Evolutionary conservation across 2,888 invertebrate genomes (phyloP), one percentile per base, ranked within the genome.

Genomic region (Bursaphelenchus okinawaensis): DNA sequence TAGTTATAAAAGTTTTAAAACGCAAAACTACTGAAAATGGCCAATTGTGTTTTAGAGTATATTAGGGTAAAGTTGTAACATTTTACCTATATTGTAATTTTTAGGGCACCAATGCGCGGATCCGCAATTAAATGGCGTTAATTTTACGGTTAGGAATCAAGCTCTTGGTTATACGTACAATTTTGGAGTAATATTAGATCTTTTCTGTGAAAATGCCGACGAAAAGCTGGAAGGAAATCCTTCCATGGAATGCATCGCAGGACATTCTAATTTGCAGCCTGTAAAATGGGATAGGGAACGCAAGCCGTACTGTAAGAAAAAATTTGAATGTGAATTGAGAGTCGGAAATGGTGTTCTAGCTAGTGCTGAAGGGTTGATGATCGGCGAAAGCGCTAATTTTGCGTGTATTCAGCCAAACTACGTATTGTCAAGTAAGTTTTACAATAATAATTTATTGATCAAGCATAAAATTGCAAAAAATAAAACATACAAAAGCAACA

Each of bases 341-440:
- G 12, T 52, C 9, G 52, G 40, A 19, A n/a, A 19, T 1, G 55
- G 54, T 16, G 55, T 62, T 2, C 16, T 52, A 23, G 19, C 62
- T 1, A 52, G 24, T 4, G 7, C 28, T 12, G 19, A 55, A n/a
- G 54, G 24, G 9, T 19, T 62, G 28, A 29, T 52, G 3, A 4
- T 62, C 9, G 68, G 68, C 16, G 64, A 68, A 54, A 31, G 52
- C 16, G 62, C 65, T 16, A 29, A 58, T 9, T 71, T 68, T 40
- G 19, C 60, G 9, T 68, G 68, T 61, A 16, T 20, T 4, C 68
- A 70, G 26, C 70, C 70, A 16, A 70, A 68, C 52, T 68, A 68
- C 51, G 52, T 55, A n/a, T 52, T 69, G 8, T 56, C 59, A 26
- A 55, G 68, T 68, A 29, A 12, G 65, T 22, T n/a, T n/a, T n/a